A percentile compares a stretch with the other conserved stretches of the same genome.
phyloP scores from a whole-genome alignment of 2,113 vertebrate species.

The Theristicus caerulescens region DNA sequence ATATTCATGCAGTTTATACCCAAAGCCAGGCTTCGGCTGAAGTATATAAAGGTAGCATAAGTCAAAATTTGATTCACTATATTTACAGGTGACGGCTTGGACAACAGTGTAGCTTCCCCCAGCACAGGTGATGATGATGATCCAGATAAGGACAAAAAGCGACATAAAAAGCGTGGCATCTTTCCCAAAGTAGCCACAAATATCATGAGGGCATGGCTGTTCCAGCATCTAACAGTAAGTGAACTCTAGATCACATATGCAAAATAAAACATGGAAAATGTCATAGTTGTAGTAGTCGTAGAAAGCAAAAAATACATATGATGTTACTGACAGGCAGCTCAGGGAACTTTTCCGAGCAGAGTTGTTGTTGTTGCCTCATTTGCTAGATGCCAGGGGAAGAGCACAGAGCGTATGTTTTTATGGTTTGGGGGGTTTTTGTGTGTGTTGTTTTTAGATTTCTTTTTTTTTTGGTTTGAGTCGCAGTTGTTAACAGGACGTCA shows the following conservation, averaged over 20 bases:
- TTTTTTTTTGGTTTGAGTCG: neutral
- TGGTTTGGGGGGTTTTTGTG: neutral
- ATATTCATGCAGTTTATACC: constrained; percentile 78
- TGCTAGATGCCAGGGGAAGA: constrained; percentile 24
- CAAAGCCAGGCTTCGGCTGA: constrained; percentile 78
- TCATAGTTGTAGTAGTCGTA: constrained; percentile 64
- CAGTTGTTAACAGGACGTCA: constrained; percentile 21
- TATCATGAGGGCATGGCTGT: constrained; percentile 99
- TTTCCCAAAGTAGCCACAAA: constrained; percentile 99
- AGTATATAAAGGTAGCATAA: constrained; percentile 82
- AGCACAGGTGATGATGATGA: constrained; percentile 99
- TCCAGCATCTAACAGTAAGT: constrained; percentile 99
- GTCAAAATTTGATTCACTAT: constrained; percentile 86
- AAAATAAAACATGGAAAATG: constrained; percentile 77
- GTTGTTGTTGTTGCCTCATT: constrained; percentile 40
- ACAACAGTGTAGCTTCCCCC: constrained; percentile 99
- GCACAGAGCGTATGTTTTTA: neutral
- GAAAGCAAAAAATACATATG: constrained; percentile 41
- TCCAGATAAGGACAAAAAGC: constrained; percentile 99
- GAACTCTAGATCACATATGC: constrained; percentile 78
- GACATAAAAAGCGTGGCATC: constrained; percentile 99
- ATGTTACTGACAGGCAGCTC: constrained; percentile 43
- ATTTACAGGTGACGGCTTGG: constrained; percentile 97
- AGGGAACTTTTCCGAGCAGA: neutral
- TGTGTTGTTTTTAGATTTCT: constrained; percentile 35